These are phyloP conservation scores for Pseudorasbora parva DNA, from an alignment of 2,113 vertebrate species.

Conservation along the genomic window DNA sequence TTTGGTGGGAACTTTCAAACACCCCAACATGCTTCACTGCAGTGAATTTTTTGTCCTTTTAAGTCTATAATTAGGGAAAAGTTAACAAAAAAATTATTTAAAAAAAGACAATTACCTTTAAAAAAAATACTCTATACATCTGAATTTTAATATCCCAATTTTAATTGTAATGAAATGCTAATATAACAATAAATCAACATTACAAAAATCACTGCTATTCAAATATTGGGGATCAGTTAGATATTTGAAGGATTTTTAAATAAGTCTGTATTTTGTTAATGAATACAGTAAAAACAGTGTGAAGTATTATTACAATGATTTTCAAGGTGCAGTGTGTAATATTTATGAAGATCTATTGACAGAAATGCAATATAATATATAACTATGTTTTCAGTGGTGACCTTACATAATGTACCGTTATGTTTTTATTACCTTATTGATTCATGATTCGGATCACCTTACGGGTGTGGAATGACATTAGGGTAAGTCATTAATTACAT, in stretches of 20 bases:
- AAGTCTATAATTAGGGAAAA: not conserved
- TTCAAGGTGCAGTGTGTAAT: no score
- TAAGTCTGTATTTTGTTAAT: not conserved
- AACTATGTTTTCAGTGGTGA: no score
- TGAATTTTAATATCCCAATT: no score
- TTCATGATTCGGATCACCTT: no score
- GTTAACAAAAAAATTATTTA: not conserved
- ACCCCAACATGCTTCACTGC: not conserved
- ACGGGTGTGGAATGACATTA: no score
- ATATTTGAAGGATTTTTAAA: not conserved
- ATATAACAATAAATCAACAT: not conserved
- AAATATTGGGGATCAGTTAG: not conserved
- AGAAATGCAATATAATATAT: no score
- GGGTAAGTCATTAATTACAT: no score
- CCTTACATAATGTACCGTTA: no score
- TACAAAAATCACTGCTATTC: not conserved
- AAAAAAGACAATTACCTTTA: not conserved
- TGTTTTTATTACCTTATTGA: no score
- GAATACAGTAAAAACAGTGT: not conserved
- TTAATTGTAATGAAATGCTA: not conserved
- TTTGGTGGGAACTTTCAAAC: slow-evolving; percentile 5
- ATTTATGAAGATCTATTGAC: no score
- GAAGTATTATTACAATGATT: not conserved
- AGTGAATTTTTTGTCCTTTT: not conserved
- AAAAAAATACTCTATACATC: not conserved